Conservation (phyloP, 2,113 vertebrate genomes). For the Phrynosoma blainvillii region DNA sequence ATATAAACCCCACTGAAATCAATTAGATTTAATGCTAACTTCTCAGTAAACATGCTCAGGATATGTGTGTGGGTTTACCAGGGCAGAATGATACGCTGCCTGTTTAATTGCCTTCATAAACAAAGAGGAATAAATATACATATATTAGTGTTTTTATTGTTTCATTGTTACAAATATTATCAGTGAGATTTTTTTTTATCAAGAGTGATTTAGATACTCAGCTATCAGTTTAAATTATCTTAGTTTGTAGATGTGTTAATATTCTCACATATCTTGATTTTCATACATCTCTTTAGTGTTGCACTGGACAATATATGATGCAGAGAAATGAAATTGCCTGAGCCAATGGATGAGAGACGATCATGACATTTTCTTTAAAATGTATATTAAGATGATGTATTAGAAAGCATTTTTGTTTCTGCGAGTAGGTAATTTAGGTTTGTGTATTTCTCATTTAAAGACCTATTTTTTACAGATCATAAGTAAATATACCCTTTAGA, state of each 20-base stretch:
- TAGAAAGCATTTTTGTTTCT: conserved; percentile 40
- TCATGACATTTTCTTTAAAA: conserved; percentile 52
- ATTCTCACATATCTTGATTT: conserved; percentile 26
- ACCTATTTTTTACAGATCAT: conserved; percentile 8
- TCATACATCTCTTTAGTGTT: conserved; percentile 36
- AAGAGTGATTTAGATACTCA: conserved; percentile 39
- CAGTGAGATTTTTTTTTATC: conserved; percentile 26
- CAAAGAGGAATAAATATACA: conserved; percentile 32
- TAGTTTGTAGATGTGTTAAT: conserved; percentile 19
- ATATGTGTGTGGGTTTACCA: background rate
- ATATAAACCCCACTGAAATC: conserved; percentile 1
- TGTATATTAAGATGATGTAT: conserved; percentile 34
- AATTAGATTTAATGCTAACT: background rate
- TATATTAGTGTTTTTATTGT: conserved; percentile 50
- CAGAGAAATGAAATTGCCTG: conserved; percentile 47
- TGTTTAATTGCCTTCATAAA: conserved; percentile 38
- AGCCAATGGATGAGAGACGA: conserved; percentile 51
- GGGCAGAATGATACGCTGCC: background rate
- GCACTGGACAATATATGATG: conserved; percentile 34
- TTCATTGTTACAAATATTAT: conserved; percentile 43
- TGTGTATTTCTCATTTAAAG: conserved; percentile 39
- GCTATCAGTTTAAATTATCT: conserved; percentile 36
- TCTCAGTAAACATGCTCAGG: background rate
- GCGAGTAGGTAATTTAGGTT: conserved; percentile 34
- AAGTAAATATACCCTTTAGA: conserved; percentile 34